phyloP scores from a whole-genome alignment of 1,140 invertebrate genomes.

The Drosophila setifemur region DNA sequence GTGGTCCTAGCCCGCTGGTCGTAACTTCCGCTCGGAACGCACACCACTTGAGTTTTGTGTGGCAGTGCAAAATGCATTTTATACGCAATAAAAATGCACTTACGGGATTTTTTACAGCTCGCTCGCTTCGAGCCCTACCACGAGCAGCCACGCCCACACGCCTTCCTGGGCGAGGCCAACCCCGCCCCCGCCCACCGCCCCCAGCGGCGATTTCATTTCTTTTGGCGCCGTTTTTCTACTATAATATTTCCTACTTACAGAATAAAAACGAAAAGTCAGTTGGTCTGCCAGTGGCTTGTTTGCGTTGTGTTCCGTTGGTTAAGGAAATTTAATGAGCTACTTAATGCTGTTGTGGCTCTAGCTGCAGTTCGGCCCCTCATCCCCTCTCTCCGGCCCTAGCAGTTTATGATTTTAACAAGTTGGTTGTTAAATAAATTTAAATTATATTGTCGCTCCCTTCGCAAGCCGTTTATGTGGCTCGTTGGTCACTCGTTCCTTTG shows the following conservation, averaged over 20 bases:
- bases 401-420: constrained; percentile 71
- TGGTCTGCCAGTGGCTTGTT: constrained; percentile 36
- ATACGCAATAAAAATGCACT: constrained; percentile 80
- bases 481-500: constrained; percentile 55
- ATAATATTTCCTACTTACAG: constrained; percentile 75
- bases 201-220: constrained; percentile 35
- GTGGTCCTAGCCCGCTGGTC: constrained; percentile 50
- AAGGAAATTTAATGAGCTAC: constrained; percentile 77
- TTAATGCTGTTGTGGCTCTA: constrained; percentile 60
- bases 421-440: constrained; percentile 79
- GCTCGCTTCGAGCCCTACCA: constrained; percentile 21
- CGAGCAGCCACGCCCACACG: neutral
- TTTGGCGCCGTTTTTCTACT: constrained; percentile 65
- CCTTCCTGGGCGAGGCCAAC: neutral
- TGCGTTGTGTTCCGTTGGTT: constrained; percentile 41
- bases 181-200: neutral
- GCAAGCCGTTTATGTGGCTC: constrained; percentile 20
- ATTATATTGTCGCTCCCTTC: constrained; percentile 62
- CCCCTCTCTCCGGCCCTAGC: neutral
- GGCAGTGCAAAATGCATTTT: constrained; percentile 79
- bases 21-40: constrained; percentile 71
- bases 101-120: constrained; percentile 70
- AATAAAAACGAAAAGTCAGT: constrained; percentile 69
- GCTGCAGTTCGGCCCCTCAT: constrained; percentile 31
- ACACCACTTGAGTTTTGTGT: constrained; percentile 74